Percentiles rank a stretch among this genome's conserved stretches.
phyloP scores from a whole-genome alignment of 1,140 invertebrate species.

The Apolygus lucorum region DNA sequence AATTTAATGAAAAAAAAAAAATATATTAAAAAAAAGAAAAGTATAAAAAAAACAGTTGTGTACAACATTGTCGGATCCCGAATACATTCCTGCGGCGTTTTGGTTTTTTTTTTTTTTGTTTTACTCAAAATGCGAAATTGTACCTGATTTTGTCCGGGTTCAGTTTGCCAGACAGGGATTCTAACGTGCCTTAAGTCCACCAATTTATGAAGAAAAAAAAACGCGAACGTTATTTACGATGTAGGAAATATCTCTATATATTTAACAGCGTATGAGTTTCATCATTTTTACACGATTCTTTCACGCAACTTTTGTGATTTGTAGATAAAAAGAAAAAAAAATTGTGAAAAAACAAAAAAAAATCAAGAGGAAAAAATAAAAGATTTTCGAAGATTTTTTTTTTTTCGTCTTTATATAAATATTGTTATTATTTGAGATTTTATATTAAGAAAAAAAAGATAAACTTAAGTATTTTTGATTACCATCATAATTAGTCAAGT shows the following conservation, averaged over 20 bases:
- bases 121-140: too few species aligned
- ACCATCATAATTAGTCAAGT: conserved; percentile 29
- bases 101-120: too few species aligned
- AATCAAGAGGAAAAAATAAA: not conserved
- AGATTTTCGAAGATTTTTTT: not conserved
- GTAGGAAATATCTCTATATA: not conserved
- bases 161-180: too few species aligned
- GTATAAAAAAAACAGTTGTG: not conserved
- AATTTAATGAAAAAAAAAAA: conserved; percentile 14
- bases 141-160: too few species aligned
- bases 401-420: conserved; percentile 26
- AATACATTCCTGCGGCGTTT: not conserved
- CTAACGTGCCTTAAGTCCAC: conserved; percentile 11
- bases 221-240: not conserved
- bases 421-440: conserved; percentile 32
- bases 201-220: too few species aligned
- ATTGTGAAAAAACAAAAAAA: conserved; percentile 19
- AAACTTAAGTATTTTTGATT: conserved; percentile 31
- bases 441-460: conserved; percentile 26
- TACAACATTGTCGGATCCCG: not conserved
- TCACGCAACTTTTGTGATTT: conserved; percentile 20
- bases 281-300: not conserved
- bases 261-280: not conserved
- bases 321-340: conserved; percentile 15
- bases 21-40: not conserved